Evolutionary conservation across 2,113 vertebrate species (phyloP).

Genomic region (Corythornis vintsioides): DNA sequence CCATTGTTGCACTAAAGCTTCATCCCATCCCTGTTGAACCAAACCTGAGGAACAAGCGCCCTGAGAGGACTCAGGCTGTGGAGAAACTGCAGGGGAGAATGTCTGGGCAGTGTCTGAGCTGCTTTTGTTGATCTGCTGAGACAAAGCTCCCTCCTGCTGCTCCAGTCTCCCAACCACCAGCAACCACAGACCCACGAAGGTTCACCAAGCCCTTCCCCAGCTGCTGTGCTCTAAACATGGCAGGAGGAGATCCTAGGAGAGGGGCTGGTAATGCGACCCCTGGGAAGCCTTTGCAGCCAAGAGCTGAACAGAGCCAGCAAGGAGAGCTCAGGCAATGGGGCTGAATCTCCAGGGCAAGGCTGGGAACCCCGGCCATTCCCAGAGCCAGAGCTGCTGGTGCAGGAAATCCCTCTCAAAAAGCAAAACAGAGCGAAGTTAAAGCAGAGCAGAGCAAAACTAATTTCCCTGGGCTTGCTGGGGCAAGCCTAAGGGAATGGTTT

Average conservation of each 20-base stretch:
- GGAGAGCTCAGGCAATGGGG: neutral
- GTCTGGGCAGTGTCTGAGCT: neutral
- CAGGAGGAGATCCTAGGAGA: neutral
- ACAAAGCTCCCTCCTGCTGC: slow-evolving; percentile 21
- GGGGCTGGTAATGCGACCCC: neutral
- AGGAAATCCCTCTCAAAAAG: neutral
- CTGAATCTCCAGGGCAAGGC: neutral
- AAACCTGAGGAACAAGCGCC: neutral
- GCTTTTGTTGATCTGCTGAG: neutral
- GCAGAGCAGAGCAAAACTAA: neutral
- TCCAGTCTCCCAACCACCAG: neutral
- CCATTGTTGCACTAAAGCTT: rapidly evolving
- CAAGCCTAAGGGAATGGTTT: neutral
- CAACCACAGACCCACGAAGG: rapidly evolving
- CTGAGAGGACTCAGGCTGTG: rapidly evolving
- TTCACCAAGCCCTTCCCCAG: neutral
- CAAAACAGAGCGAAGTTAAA: neutral
- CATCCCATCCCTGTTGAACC: rapidly evolving
- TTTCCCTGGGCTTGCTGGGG: neutral
- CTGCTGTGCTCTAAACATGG: neutral
- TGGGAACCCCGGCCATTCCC: neutral
- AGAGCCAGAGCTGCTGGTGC: neutral
- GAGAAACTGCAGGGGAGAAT: neutral
- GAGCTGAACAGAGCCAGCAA: neutral
- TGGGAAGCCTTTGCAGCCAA: neutral